phyloP scores from a whole-genome alignment of 2,797 vertebrate species.

The Crenichthys baileyi region DNA sequence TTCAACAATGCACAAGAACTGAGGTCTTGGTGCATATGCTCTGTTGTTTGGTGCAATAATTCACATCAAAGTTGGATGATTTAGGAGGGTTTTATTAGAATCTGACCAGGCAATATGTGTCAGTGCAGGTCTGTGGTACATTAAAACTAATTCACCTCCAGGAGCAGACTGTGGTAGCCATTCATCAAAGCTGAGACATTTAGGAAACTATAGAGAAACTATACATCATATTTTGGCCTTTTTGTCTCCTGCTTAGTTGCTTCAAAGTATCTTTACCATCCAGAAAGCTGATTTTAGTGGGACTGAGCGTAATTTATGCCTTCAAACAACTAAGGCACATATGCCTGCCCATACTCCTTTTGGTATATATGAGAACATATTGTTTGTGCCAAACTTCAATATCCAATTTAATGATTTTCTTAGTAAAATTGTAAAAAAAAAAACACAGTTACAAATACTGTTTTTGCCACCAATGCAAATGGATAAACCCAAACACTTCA shows the following conservation, averaged over 20 bases:
- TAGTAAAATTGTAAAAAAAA: neutral
- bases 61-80: conserved; percentile 12
- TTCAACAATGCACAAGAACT: neutral
- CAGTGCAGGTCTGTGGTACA: neutral
- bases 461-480: neutral
- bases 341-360: conserved; percentile 7
- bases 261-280: conserved; percentile 1
- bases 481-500: neutral
- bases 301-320: neutral
- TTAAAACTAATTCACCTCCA: conserved; percentile 13
- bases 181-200: conserved; percentile 20
- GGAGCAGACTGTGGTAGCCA: conserved; percentile 28
- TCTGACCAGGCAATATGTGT: conserved; percentile 17
- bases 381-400: neutral
- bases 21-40: conserved; percentile 4
- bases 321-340: too few species aligned
- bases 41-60: neutral
- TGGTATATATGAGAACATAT: conserved; percentile 3
- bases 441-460: neutral
- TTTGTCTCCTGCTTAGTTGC: neutral
- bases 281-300: neutral
- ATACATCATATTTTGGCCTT: conserved; percentile 7
- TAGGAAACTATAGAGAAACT: neutral
- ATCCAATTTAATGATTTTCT: neutral
- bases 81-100: conserved; percentile 15